A percentile compares a stretch with the other conserved stretches of the same genome.
These are phyloP conservation scores for Trichogramma evanescens DNA, from an alignment of 2,888 invertebrate genomes.

Conservation along the genomic window DNA sequence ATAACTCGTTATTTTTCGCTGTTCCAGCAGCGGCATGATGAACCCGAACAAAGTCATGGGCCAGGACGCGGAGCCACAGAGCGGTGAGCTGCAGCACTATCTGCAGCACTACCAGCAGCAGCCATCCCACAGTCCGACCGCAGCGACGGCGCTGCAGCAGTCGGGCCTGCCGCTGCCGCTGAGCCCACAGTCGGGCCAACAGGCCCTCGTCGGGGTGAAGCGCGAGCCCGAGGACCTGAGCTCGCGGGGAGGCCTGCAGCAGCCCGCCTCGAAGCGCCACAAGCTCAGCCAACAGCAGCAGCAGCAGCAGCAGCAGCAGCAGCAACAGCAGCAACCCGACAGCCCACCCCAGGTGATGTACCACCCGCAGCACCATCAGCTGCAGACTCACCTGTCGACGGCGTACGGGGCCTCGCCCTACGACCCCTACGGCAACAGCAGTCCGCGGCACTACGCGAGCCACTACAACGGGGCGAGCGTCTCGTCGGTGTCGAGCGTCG, in stretches of 20 bases:
- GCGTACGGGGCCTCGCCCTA: conserved; percentile 41
- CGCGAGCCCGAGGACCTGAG: conserved; percentile 78
- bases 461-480: conserved; percentile 22
- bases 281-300: conserved; percentile 28
- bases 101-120: conserved; percentile 42
- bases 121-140: conserved; percentile 43
- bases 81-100: conserved; percentile 47
- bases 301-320: conserved; percentile 36
- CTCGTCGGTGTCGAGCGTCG: conserved; percentile 27
- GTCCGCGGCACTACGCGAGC: conserved; percentile 41
- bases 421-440: conserved; percentile 42
- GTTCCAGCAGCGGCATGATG: conserved; percentile 42
- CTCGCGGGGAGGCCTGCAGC: conserved; percentile 38
- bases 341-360: conserved; percentile 45
- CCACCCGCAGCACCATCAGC: conserved; percentile 45
- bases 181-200: conserved; percentile 42
- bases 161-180: conserved; percentile 42
- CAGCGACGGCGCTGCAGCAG: conserved; percentile 53
- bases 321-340: conserved; percentile 41
- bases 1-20: background rate
- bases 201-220: conserved; percentile 54
- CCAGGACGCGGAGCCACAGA: conserved; percentile 48
- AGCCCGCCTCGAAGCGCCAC: conserved; percentile 35
- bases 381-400: conserved; percentile 29
- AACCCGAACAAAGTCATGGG: conserved; percentile 43